phyloP scores from a whole-genome alignment of 1,140 invertebrate genomes.

The silkworm (Bombyx mori) region ASM3026992v2 NC_085115.1:2629501-2630000 shows the following conservation, averaged over 20 bases:
- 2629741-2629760: conserved; percentile 6
- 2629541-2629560: too few species aligned
- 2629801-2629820: conserved; percentile 26
- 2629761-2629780: conserved; percentile 42
- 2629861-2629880: conserved; percentile 67
- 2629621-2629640: too few species aligned
- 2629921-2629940: conserved; percentile 27
- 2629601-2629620: too few species aligned
- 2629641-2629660: too few species aligned
- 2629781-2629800: conserved; percentile 38
- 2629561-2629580: too few species aligned
- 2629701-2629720: too few species aligned
- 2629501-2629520: too few species aligned
- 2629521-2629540: too few species aligned
- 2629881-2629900: conserved; percentile 65
- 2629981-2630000: neutral
- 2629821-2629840: conserved; percentile 46
- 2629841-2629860: conserved; percentile 59
- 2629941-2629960: conserved; percentile 16
- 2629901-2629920: conserved; percentile 63
- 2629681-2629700: too few species aligned
- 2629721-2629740: neutral
- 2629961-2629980: neutral
- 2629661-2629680: too few species aligned
- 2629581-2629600: too few species aligned